phyloP scores from a whole-genome alignment of 2,888 invertebrate genomes.

The Cantharis rufa region DNA sequence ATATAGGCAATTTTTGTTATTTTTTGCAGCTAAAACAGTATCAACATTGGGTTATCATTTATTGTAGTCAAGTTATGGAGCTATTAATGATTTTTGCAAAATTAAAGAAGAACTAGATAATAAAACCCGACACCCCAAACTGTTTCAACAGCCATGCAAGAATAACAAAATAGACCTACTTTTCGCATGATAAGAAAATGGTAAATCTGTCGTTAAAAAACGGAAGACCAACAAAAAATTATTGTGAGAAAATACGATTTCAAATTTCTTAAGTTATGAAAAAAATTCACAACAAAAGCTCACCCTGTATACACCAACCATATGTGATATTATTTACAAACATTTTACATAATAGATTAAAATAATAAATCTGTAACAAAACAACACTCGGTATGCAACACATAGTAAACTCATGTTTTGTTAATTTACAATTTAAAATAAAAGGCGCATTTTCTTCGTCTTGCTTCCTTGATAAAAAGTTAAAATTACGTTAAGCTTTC shows the following conservation, averaged over 20 bases:
- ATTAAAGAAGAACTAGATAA: too few species aligned
- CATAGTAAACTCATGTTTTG: background rate
- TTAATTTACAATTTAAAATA: background rate
- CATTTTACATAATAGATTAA: background rate
- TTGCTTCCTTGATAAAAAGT: background rate
- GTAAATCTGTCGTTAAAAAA: background rate
- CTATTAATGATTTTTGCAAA: too few species aligned
- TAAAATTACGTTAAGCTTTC: background rate
- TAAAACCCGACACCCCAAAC: too few species aligned
- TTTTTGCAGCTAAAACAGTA: too few species aligned
- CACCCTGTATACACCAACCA: background rate
- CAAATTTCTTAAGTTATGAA: background rate
- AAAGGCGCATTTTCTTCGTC: background rate
- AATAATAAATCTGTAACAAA: background rate
- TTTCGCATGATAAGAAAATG: too few species aligned
- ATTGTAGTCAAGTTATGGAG: too few species aligned
- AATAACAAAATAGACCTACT: too few species aligned
- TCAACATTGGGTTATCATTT: too few species aligned
- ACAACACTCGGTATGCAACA: background rate
- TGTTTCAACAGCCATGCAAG: too few species aligned
- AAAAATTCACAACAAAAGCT: background rate
- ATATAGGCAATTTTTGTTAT: too few species aligned
- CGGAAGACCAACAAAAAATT: background rate
- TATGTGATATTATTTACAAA: background rate
- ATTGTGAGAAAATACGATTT: too few species aligned